Conservation (phyloP, 2,113 vertebrate species). For the Prunella himalayana region DNA sequence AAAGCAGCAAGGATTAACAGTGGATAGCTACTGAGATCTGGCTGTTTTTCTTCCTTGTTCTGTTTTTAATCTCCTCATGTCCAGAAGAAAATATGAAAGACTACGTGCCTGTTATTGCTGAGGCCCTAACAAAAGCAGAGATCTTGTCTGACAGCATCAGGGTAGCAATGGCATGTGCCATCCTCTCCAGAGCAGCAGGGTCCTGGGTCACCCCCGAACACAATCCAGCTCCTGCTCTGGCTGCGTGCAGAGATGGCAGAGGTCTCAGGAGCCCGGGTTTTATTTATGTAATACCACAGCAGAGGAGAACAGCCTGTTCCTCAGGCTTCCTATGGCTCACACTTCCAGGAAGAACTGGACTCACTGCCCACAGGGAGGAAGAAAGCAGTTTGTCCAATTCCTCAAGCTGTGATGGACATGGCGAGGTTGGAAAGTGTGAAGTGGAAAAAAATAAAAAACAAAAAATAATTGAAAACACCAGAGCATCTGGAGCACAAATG, state of each 20-base stretch:
- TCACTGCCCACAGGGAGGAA: neutral
- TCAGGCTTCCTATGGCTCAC: neutral
- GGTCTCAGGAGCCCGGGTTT: neutral
- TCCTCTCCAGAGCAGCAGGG: neutral
- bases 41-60: neutral
- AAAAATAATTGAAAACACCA: no score
- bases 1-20: neutral
- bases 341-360: neutral
- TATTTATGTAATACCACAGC: neutral
- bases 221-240: neutral
- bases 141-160: neutral
- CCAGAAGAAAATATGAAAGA: neutral
- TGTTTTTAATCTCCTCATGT: neutral
- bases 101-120: neutral
- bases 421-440: rapidly evolving
- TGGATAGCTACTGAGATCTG: neutral
- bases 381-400: neutral
- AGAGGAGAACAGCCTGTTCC: neutral
- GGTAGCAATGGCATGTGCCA: neutral
- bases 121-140: neutral
- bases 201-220: rapidly evolving
- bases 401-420: neutral
- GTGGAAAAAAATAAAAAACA: neutral
- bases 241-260: neutral
- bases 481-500: neutral